Conservation (phyloP, 2,888 invertebrate species). For the Uloborus plumipes region DNA sequence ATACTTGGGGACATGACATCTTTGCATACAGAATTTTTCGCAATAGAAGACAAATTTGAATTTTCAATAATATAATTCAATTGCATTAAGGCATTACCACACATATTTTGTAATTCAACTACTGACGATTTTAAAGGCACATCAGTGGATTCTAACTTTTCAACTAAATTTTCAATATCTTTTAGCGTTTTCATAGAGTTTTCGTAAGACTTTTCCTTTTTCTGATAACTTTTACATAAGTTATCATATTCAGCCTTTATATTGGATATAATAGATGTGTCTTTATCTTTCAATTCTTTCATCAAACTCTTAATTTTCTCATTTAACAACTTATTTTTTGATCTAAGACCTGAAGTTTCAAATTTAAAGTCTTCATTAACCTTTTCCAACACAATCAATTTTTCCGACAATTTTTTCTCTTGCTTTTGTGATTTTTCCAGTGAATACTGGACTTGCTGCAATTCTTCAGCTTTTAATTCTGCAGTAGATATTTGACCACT, state of each 20-base stretch:
- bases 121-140: background rate
- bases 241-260: too few relatives aligned
- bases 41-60: background rate
- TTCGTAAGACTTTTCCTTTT: too few relatives aligned
- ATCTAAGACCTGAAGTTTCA: slow-evolving; percentile 19
- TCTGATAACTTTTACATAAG: too few relatives aligned
- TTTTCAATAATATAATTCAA: slow-evolving; percentile 1
- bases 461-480: slow-evolving; percentile 20
- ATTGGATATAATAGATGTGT: background rate
- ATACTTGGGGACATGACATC: too few relatives aligned
- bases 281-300: slow-evolving; percentile 1
- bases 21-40: background rate
- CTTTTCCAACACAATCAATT: slow-evolving; percentile 17
- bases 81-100: background rate
- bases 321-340: slow-evolving; percentile 2
- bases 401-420: slow-evolving; percentile 10
- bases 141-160: slow-evolving; percentile 20
- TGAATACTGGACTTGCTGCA: slow-evolving; percentile 8
- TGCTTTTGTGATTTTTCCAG: slow-evolving; percentile 1
- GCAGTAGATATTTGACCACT: background rate
- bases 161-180: slow-evolving; percentile 5
- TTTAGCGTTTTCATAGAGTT: slow-evolving; percentile 14
- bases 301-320: slow-evolving; percentile 16
- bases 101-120: background rate
- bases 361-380: slow-evolving; percentile 5